A percentile compares a stretch with the other conserved stretches of the same genome.
Evolutionary conservation across 2,797 vertebrate genomes (phyloP).

Genomic region (Diceros bicornis): DNA sequence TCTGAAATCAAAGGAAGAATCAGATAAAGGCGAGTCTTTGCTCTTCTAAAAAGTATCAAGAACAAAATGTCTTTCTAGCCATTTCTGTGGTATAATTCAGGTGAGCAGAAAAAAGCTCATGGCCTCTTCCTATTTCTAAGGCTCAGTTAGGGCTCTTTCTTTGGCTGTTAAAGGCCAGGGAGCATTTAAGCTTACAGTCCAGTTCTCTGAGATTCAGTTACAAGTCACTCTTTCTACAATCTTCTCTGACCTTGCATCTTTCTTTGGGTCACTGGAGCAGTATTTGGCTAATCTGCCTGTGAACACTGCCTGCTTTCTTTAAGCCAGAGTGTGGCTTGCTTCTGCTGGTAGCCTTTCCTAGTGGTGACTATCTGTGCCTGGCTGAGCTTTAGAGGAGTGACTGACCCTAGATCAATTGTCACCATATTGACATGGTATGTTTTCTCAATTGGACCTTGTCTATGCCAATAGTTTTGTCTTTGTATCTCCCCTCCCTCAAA

Average conservation of each 20-base stretch:
- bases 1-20: conserved; percentile 44
- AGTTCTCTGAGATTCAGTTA: conserved; percentile 17
- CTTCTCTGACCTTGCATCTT: conserved; percentile 37
- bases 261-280: conserved; percentile 24
- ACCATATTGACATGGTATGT: background rate
- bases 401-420: background rate
- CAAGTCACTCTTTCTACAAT: conserved; percentile 1
- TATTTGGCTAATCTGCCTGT: conserved; percentile 29
- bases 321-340: background rate
- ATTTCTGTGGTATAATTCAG: background rate
- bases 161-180: background rate
- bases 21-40: conserved; percentile 27
- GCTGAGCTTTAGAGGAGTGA: background rate
- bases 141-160: background rate
- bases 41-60: conserved; percentile 20
- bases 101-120: conserved; percentile 36
- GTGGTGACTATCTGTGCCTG: background rate
- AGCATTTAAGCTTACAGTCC: background rate
- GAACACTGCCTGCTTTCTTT: background rate
- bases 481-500: background rate
- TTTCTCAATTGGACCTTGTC: background rate
- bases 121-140: background rate
- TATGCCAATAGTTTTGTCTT: background rate
- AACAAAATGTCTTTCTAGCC: conserved; percentile 32
- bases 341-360: background rate